Base-by-base conservation (phyloP, 2,113 vertebrate genomes). In the Nycticorax nycticorax region DNA sequence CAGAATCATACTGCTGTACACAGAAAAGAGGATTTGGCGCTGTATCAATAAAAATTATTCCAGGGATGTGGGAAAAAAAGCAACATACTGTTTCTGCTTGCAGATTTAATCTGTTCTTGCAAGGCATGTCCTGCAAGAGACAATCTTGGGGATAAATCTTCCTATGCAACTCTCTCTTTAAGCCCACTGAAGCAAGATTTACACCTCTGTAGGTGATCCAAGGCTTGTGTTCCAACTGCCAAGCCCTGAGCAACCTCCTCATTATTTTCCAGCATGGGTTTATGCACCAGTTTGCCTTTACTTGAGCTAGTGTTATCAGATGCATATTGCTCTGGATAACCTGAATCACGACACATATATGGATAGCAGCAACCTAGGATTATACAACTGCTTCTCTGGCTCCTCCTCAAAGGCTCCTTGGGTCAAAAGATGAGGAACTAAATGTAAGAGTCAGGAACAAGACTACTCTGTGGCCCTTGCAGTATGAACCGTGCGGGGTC, bases 41-140 rank as follows among this genome's bases (percentile, higher is more conserved):
- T 4, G 0, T 24, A 45, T 32, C 81, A 53, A 16, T 73, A 22
- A 20, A 60, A 47, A 45, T 45, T 45, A 48, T 84, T 87, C 33
- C 23, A 60, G 35, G 9, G n/a, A 85, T 56, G 35, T 53, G 81
- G 62, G 50, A 27, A 37, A 71, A 71, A 71, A 73, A 47, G 22
- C 56, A 76, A 19, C 1, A 1, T 48, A 12, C 45, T 60, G 20
- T 85, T 89, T 67, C 43, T 93, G 48, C 62, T 75, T 91, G 86
- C 37, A 43, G 22, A 41, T 86, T 85, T 89, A 75, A 59, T 85
- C 45, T 93, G 55, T 13, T 89, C 48, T 83, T 80, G 69, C 48
- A 60, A 92, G 55, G 52, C 37, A 71, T 67, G 81, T 76, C 62
- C 80, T 96, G 62, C 62, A 91, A 80, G 62, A 92, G 35, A 43